Conservation (phyloP, 2,888 invertebrate species). For the Eledona agricola region DNA sequence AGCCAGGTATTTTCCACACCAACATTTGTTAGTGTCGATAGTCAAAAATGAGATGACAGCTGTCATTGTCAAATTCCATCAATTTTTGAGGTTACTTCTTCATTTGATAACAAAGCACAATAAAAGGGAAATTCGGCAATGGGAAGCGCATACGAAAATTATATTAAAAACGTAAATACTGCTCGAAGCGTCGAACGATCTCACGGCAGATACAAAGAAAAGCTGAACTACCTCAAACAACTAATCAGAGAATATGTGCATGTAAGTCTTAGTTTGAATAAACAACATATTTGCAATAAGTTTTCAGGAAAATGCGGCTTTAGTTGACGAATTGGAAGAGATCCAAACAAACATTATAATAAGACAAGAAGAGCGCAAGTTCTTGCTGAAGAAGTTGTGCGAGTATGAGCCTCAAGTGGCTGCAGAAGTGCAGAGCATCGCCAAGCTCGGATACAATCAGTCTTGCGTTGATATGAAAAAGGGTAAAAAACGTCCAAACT, state of each 20-base stretch:
- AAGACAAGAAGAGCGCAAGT: constrained; percentile 85
- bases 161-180: constrained; percentile 28
- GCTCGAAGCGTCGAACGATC: constrained; percentile 42
- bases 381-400: constrained; percentile 78
- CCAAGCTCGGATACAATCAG: constrained; percentile 51
- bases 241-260: constrained; percentile 72
- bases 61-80: too few species aligned
- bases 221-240: constrained; percentile 70
- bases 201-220: constrained; percentile 67
- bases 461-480: constrained; percentile 47
- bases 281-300: constrained; percentile 19
- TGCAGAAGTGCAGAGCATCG: constrained; percentile 57
- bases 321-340: constrained; percentile 88
- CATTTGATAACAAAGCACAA: too few species aligned
- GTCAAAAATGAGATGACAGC: too few species aligned
- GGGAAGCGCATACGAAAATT: constrained; percentile 36
- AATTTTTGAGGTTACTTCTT: too few species aligned
- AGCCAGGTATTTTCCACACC: too few species aligned
- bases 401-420: constrained; percentile 68
- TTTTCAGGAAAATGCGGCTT: constrained; percentile 79
- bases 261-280: constrained; percentile 64
- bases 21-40: too few species aligned
- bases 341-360: constrained; percentile 83
- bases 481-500: constrained; percentile 45
- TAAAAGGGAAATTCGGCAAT: too few species aligned